Evolutionary conservation across 2,797 vertebrate species (phyloP), one percentile per base, ranked within the genome.

Genomic region (Mus minutoides): DNA sequence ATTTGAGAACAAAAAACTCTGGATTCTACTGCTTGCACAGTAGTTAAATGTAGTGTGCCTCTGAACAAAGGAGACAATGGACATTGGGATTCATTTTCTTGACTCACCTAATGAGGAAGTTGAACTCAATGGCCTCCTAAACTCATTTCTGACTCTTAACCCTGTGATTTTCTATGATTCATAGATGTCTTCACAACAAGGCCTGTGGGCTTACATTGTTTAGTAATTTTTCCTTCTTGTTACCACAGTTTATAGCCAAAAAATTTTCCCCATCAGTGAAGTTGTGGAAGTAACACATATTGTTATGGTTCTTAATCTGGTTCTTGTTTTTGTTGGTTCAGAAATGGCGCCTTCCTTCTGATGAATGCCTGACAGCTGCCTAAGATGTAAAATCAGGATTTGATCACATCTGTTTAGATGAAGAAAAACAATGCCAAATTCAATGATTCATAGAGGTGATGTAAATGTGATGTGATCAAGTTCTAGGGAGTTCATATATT

Each of bases 91-190:
- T 92, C 31, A 71, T 3, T 78, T 94, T 91, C 52, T 52, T 31
- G 3, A 67, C 56, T 88, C 60, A 37, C 49, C 88, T 92, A 78
- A 75, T 29, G 73, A 62, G 31, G 19, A 71, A 21, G 12, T 58
- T 76, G 85, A 94, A 88, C 16, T 56, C 77, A 56, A 40, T 29
- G 78, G 29, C 31, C 37, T 87, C 21, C 67, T 85, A 54, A 43
- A 86, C 88, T 79, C 62, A 12, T 86, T 54, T 71, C 29, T 71
- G 78, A 14, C 17, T 87, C 71, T 49, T 10, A 71, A 76, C 5
- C n/a, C 34, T 56, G 3, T 56, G 52, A 46, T 95, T 95, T 83
- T 75, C 56, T 75, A 21, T 46, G 69, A 96, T 91, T 88, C 62
- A 56, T 62, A 73, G 24, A 56, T 40, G 6, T n/a, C 60, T 92